A percentile compares a stretch with the other conserved stretches of the same genome.
These are phyloP conservation scores for Aegotheles bennettii DNA, from an alignment of 2,113 vertebrate genomes.

Conservation along the genomic window DNA sequence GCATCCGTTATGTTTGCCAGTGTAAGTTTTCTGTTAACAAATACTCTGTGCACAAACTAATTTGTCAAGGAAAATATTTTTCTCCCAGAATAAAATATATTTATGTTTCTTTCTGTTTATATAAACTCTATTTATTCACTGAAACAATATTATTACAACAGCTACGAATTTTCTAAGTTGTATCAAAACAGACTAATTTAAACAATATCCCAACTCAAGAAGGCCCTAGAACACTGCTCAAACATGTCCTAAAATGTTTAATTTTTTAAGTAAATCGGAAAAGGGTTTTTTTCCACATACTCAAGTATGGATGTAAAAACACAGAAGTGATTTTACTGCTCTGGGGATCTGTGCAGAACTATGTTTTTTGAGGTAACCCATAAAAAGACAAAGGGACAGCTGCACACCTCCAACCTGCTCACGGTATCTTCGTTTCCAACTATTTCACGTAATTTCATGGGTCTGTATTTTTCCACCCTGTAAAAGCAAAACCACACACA, in stretches of 20 bases:
- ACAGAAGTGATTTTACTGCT: not conserved
- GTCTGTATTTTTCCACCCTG: slow-evolving; percentile 97
- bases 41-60: not conserved
- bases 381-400: not conserved
- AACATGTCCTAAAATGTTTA: fast-evolving
- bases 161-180: not conserved
- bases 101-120: not conserved
- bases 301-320: fast-evolving
- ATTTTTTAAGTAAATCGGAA: not conserved
- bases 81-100: not conserved
- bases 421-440: slow-evolving; percentile 96
- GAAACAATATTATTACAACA: not conserved
- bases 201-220: not conserved
- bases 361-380: not conserved
- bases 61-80: not conserved
- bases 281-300: not conserved
- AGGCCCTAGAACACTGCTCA: too few relatives aligned
- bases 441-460: slow-evolving; percentile 83
- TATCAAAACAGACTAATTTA: not conserved
- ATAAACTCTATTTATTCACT: not conserved
- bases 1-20: not conserved
- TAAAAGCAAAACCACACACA: not conserved
- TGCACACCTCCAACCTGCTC: slow-evolving; percentile 87
- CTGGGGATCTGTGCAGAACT: not conserved
- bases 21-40: not conserved